These are phyloP conservation scores for Corythucha ciliata DNA, from an alignment of 2,888 invertebrate species.

Conservation along the genomic window DNA sequence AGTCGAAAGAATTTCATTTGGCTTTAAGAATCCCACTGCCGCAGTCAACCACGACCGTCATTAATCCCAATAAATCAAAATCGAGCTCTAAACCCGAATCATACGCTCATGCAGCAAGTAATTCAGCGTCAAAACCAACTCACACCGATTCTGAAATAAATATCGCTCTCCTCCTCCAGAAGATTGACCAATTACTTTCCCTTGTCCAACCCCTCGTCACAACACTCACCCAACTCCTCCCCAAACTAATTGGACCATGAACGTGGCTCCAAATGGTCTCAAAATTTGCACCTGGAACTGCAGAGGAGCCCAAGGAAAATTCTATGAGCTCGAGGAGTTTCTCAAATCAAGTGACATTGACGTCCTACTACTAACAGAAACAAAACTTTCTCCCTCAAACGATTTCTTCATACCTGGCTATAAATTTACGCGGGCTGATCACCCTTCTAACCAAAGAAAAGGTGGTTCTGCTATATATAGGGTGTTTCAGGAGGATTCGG, in stretches of 20 bases:
- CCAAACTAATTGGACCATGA: constrained; percentile 10
- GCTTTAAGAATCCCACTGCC: too few species aligned
- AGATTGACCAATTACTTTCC: constrained; percentile 4
- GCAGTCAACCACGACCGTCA: too few species aligned
- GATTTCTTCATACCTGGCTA: constrained; percentile 16
- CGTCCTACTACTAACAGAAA: constrained; percentile 12
- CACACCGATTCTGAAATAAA: too few species aligned
- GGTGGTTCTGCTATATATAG: constrained; percentile 12
- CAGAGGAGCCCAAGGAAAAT: constrained; percentile 7
- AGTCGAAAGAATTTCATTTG: too few species aligned
- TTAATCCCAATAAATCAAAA: too few species aligned
- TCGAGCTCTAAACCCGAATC: too few species aligned
- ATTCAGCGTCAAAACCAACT: too few species aligned
- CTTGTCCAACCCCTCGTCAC: constrained; percentile 16
- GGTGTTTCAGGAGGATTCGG: too few species aligned
- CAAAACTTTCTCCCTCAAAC: not conserved
- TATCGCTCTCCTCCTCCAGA: too few species aligned
- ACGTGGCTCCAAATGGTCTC: not conserved
- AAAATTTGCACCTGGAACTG: constrained; percentile 19
- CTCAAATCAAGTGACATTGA: constrained; percentile 11
- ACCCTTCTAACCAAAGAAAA: constrained; percentile 13
- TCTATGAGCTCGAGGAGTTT: constrained; percentile 8
- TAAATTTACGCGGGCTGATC: constrained; percentile 2
- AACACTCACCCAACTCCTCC: constrained; percentile 11
- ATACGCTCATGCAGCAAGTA: too few species aligned